These are phyloP conservation scores for Cetoscarus ocellatus DNA, from an alignment of 2,797 vertebrate genomes.

Conservation along the genomic window DNA sequence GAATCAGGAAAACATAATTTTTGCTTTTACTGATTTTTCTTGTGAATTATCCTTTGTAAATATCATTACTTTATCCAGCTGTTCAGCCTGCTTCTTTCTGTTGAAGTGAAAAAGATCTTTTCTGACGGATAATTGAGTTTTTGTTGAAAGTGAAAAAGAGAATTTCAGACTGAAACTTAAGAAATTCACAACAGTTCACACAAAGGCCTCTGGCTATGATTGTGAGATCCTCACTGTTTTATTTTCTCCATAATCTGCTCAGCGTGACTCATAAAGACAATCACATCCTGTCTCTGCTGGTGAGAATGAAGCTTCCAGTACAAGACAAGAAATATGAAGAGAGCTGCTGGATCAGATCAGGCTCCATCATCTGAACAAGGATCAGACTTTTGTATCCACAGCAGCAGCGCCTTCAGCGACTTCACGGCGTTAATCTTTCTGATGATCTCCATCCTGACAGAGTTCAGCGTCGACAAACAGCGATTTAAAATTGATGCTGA, in stretches of 20 bases:
- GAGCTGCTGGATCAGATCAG: constrained; percentile 29
- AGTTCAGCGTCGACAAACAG: constrained; percentile 31
- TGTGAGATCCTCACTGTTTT: too few species aligned
- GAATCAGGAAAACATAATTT: too few species aligned
- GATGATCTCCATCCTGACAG: constrained; percentile 40
- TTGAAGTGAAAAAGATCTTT: too few species aligned
- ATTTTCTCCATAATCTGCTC: not conserved
- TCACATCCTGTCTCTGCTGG: not conserved
- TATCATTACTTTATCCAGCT: too few species aligned
- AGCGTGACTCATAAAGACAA: not conserved
- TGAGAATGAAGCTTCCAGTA: constrained; percentile 18
- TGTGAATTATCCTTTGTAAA: too few species aligned
- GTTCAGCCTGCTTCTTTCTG: too few species aligned
- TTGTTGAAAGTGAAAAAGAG: too few species aligned
- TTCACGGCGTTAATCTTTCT: constrained; percentile 38
- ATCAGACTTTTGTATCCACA: constrained; percentile 22
- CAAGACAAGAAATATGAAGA: constrained; percentile 37
- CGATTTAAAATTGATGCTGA: constrained; percentile 37
- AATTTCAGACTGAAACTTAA: too few species aligned
- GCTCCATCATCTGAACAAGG: constrained; percentile 30
- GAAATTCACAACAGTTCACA: too few species aligned
- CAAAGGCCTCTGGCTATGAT: too few species aligned
- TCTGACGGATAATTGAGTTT: too few species aligned
- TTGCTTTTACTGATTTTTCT: too few species aligned
- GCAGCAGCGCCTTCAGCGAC: constrained; percentile 24